Base-by-base conservation (phyloP, 2,888 invertebrate genomes). In the Cerastis rubricosa region DNA sequence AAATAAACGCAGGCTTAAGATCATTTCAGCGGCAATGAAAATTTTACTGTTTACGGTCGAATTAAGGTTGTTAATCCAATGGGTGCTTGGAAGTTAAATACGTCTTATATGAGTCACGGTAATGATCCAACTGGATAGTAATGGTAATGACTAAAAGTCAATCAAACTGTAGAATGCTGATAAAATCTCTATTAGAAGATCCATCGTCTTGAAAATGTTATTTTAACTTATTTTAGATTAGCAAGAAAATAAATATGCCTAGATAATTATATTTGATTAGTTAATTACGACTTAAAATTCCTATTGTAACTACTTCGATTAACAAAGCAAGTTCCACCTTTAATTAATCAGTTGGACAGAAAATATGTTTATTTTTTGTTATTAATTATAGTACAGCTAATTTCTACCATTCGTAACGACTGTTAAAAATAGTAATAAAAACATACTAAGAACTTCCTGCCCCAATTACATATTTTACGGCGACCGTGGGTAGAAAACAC, bases 141-240 rank as follows among this genome's bases (percentile, higher is more conserved):
- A 83, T 85, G 83, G 71, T 51, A 85, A 83, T 85, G 71, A 73
- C 35, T 47, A 54, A 73, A 77, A 86, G 49, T 86, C 73, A 83
- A 83, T 86, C 78, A 83, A 71, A 64, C 40, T 57, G 81, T 75
- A 47, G 64, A 64, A 61, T 72, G n/a, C n/a, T 71, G 83, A 83
- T 83, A 83, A 73, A 78, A 83, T 83, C 86, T 86, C 67, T 73
- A 83, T 83, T 83, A 85, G 71, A 68, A n/a, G 19, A 61, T 66
- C 51, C 25, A 64, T 81, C 63, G 51, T 35, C 29, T n/a, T n/a
- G 47, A 29, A 74, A 17, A 68, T 47, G n/a, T 51, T 59, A 74
- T 74, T 80, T 80, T 25, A 78, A 78, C 35, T 65, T 17, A 66
- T 65, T 76, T 49, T 19, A 35, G 40, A 35, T 35, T 83, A 78